phyloP scores from a whole-genome alignment of 2,113 vertebrate species.

The Elanoides forficatus region DNA sequence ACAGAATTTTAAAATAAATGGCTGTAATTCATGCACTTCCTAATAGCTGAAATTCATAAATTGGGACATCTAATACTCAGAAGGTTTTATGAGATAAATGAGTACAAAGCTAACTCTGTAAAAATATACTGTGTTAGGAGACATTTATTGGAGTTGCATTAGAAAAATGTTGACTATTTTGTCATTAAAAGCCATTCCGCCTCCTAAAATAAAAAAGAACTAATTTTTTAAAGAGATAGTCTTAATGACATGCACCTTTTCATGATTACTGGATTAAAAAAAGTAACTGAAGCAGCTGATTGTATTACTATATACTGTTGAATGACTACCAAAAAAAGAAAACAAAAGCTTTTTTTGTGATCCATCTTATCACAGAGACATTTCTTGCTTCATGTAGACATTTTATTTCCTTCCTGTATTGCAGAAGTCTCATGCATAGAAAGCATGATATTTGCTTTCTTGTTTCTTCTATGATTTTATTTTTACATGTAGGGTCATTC shows the following conservation, averaged over 20 bases:
- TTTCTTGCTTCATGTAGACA: neutral
- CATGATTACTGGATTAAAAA: neutral
- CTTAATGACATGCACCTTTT: neutral
- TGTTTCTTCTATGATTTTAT: neutral
- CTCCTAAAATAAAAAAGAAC: neutral
- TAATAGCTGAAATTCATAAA: neutral
- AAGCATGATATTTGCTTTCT: neutral
- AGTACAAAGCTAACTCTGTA: neutral
- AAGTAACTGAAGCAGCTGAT: neutral
- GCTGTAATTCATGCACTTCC: neutral
- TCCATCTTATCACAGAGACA: neutral
- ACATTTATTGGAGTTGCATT: neutral
- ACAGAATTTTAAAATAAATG: constrained; percentile 2
- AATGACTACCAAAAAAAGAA: neutral
- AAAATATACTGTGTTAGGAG: neutral
- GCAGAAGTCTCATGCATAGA: neutral
- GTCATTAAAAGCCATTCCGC: neutral
- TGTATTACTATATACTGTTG: neutral
- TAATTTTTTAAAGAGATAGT: neutral
- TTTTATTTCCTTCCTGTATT: neutral
- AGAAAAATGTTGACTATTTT: neutral
- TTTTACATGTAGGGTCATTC: constrained; percentile 33
- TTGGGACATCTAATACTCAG: neutral
- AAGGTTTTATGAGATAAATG: neutral
- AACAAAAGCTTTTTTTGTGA: neutral